Evolutionary conservation across 1,140 invertebrate genomes (phyloP).

Genomic region (Aphaenogaster floridana): DNA sequence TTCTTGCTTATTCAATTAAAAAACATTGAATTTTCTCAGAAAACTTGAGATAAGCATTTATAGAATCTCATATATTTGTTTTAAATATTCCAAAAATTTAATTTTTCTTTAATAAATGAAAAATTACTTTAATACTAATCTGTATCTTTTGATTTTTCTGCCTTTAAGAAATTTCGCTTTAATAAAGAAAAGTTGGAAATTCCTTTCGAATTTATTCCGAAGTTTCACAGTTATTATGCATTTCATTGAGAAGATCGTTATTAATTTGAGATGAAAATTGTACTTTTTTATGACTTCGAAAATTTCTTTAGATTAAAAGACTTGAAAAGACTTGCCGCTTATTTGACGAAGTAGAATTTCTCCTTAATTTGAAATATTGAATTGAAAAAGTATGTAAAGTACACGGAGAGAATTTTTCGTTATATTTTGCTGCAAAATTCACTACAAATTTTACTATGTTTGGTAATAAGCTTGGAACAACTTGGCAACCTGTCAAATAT

Average conservation of each 20-base stretch:
- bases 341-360: background rate
- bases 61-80: background rate
- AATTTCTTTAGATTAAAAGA: constrained; percentile 47
- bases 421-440: no score
- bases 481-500: no score
- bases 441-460: no score
- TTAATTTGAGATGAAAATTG: constrained; percentile 62
- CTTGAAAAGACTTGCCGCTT: background rate
- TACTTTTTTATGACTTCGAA: constrained; percentile 47
- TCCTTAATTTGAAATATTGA: background rate
- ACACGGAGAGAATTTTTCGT: no score
- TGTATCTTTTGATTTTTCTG: background rate
- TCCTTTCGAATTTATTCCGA: constrained; percentile 56
- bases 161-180: background rate
- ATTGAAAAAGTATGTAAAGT: constrained; percentile 16
- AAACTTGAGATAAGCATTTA: background rate
- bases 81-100: background rate
- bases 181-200: constrained; percentile 42
- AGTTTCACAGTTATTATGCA: constrained; percentile 65
- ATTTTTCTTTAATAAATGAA: background rate
- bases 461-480: no score
- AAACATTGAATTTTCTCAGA: background rate
- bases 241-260: constrained; percentile 69
- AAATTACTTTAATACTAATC: constrained; percentile 13
- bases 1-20: background rate